Percentiles rank a stretch among this genome's conserved stretches.
Evolutionary conservation across 2,797 vertebrate genomes (phyloP).

Genomic region (Xerus rutilus): DNA sequence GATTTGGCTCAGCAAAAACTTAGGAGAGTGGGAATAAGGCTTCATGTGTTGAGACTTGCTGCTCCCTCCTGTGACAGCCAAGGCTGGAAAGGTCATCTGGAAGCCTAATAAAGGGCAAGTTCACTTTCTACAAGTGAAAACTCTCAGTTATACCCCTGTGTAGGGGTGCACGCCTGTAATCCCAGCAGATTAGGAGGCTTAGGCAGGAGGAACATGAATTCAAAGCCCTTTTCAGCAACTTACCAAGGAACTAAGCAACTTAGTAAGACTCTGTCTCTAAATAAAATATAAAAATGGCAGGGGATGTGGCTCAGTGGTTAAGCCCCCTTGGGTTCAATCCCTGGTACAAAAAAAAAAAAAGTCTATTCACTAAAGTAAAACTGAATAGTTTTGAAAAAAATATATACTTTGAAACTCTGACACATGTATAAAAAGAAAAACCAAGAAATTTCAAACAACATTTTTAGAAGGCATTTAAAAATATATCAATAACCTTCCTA

Average conservation of each 20-base stretch:
- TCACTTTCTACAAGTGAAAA: too few relatives aligned
- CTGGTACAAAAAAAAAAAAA: neutral
- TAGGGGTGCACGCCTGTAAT: neutral
- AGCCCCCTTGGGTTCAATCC: too few relatives aligned
- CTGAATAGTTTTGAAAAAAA: slow-evolving; percentile 65
- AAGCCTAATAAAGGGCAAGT: too few relatives aligned
- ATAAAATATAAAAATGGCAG: too few relatives aligned
- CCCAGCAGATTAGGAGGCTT: neutral
- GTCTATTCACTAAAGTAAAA: slow-evolving; percentile 44
- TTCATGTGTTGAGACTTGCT: neutral
- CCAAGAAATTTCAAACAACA: slow-evolving; percentile 39
- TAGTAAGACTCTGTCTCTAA: too few relatives aligned
- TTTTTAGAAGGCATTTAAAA: slow-evolving; percentile 68
- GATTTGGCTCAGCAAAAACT: neutral
- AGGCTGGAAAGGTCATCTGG: too few relatives aligned
- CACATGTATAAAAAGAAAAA: slow-evolving; percentile 69
- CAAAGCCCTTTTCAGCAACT: neutral
- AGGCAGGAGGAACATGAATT: neutral
- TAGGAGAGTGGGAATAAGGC: slow-evolving; percentile 22
- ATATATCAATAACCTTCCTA: slow-evolving; percentile 45
- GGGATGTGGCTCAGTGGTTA: too few relatives aligned
- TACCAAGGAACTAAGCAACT: too few relatives aligned
- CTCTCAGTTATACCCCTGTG: too few relatives aligned
- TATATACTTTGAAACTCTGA: slow-evolving; percentile 51
- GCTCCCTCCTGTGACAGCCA: too few relatives aligned